These are phyloP conservation scores for Carassius gibelio DNA, from an alignment of 2,113 vertebrate genomes.

Conservation along the genomic window DNA sequence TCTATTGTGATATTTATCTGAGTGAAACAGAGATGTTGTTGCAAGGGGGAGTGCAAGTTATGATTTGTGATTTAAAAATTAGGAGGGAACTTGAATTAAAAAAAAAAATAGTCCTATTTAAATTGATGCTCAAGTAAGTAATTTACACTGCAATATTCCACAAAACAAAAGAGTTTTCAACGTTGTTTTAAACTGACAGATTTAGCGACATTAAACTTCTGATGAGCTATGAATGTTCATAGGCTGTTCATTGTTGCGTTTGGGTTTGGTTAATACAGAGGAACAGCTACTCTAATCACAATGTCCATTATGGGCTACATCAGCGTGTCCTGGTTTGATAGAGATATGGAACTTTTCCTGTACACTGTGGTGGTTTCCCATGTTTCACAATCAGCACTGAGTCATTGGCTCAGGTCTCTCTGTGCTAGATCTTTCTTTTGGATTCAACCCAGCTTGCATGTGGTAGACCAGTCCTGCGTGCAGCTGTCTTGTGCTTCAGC, in stretches of 20 bases:
- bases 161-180: too few relatives aligned
- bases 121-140: too few relatives aligned
- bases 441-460: not conserved
- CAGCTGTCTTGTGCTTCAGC: not conserved
- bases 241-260: not conserved
- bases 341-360: slow-evolving; percentile 48
- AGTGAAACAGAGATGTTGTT: too few relatives aligned
- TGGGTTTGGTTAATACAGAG: not conserved
- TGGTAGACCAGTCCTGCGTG: not conserved
- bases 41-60: too few relatives aligned
- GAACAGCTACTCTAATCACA: not conserved
- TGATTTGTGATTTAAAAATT: too few relatives aligned
- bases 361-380: slow-evolving; percentile 45
- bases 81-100: too few relatives aligned
- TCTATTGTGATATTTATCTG: too few relatives aligned
- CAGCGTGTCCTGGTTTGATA: slow-evolving; percentile 4
- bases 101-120: too few relatives aligned
- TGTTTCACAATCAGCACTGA: slow-evolving; percentile 49
- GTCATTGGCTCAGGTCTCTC: slow-evolving; percentile 33
- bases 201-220: not conserved
- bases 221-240: not conserved
- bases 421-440: slow-evolving; percentile 4
- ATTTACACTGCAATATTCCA: too few relatives aligned
- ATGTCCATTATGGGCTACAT: not conserved
- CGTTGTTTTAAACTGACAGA: too few relatives aligned